These are phyloP conservation scores for Pangasius macronema DNA, from an alignment of 2,797 vertebrate genomes.

Conservation along the genomic window DNA sequence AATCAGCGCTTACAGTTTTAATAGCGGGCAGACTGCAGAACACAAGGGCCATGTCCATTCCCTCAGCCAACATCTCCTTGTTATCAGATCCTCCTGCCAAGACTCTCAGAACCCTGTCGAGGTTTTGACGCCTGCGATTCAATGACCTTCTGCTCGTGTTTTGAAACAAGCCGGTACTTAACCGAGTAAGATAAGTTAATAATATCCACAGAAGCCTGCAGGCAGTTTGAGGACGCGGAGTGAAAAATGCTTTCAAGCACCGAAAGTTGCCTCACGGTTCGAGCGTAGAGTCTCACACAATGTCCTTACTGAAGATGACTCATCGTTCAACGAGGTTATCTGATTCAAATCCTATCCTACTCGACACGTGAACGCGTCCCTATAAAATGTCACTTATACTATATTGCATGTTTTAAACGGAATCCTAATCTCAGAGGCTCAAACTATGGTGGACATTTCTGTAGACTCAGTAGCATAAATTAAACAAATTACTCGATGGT, in stretches of 20 bases:
- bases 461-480: not conserved
- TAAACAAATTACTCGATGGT: not conserved
- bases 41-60: constrained; percentile 48
- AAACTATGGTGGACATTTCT: not conserved
- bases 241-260: not conserved
- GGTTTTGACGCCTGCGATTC: not conserved
- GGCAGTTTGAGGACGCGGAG: not conserved
- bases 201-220: not conserved
- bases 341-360: not conserved
- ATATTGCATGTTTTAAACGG: not conserved
- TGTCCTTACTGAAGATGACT: not conserved
- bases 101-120: constrained; percentile 30
- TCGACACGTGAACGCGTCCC: not conserved
- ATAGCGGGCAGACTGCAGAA: constrained; percentile 63
- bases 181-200: not conserved
- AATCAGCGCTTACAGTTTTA: constrained; percentile 69
- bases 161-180: not conserved
- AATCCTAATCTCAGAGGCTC: not conserved
- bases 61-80: constrained; percentile 58
- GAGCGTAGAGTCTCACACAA: not conserved
- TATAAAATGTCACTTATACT: not conserved
- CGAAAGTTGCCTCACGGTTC: not conserved
- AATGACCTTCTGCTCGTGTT: constrained; percentile 6
- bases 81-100: constrained; percentile 47
- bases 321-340: not conserved